Percentiles rank a stretch among this genome's conserved stretches.
These are phyloP conservation scores for Gortyna flavago DNA, from an alignment of 2,888 invertebrate genomes.

Conservation along the genomic window DNA sequence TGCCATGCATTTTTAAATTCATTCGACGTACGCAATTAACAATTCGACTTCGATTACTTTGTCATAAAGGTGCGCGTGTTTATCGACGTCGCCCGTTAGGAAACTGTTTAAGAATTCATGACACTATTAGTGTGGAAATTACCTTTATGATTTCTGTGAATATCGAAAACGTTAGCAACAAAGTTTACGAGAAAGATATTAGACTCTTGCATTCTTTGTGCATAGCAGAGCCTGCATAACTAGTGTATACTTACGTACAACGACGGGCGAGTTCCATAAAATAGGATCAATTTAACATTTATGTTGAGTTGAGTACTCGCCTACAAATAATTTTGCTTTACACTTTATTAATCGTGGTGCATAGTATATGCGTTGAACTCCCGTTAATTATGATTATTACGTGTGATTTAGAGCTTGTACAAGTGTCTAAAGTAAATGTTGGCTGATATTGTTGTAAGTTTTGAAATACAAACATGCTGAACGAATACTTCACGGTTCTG, in stretches of 20 bases:
- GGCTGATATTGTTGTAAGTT: slow-evolving; percentile 53
- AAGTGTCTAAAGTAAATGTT: slow-evolving; percentile 51
- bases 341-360: slow-evolving; percentile 59
- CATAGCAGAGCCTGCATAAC: slow-evolving; percentile 53
- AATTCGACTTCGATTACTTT: slow-evolving; percentile 87
- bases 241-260: slow-evolving; percentile 48
- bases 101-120: slow-evolving; percentile 79
- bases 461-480: slow-evolving; percentile 45
- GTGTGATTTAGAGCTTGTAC: slow-evolving; percentile 57
- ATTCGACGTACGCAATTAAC: slow-evolving; percentile 87
- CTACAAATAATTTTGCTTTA: slow-evolving; percentile 58
- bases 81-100: slow-evolving; percentile 79
- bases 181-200: slow-evolving; percentile 77
- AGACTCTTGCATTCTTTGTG: slow-evolving; percentile 66
- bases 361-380: slow-evolving; percentile 48
- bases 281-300: slow-evolving; percentile 61
- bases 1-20: slow-evolving; percentile 90
- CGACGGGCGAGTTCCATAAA: slow-evolving; percentile 58
- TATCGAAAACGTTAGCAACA: slow-evolving; percentile 77
- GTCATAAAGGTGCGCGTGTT: slow-evolving; percentile 83
- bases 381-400: slow-evolving; percentile 60
- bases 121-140: slow-evolving; percentile 78
- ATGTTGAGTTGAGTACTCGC: slow-evolving; percentile 54
- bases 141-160: slow-evolving; percentile 80
- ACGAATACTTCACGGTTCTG: slow-evolving; percentile 36